These are phyloP conservation scores for Pseudomyrmex gracilis DNA, from an alignment of 1,140 invertebrate genomes.

Conservation along the genomic window DNA sequence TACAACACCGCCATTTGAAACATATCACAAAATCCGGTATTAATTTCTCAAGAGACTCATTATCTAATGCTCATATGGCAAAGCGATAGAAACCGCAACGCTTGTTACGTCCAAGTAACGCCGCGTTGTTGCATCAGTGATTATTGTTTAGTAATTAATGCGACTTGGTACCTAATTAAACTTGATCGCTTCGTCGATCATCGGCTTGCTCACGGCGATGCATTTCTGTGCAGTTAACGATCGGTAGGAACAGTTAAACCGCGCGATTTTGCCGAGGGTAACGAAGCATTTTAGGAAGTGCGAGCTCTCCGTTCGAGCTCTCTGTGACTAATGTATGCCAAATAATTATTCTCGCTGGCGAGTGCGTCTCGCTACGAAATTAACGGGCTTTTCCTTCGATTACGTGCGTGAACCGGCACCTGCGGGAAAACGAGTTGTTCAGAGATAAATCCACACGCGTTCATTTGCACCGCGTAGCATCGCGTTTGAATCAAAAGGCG, in stretches of 20 bases:
- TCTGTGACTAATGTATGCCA: constrained; percentile 55
- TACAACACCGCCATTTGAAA: background rate
- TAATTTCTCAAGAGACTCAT: constrained; percentile 18
- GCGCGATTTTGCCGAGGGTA: constrained; percentile 40
- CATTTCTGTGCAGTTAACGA: constrained; percentile 40
- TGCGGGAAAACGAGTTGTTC: background rate
- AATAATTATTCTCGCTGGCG: constrained; percentile 46
- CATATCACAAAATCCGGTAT: background rate
- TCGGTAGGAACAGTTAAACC: constrained; percentile 28
- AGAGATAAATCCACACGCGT: background rate
- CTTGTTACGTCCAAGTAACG: constrained; percentile 8
- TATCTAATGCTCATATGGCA: background rate
- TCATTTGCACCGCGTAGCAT: too few species aligned
- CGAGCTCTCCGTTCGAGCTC: constrained; percentile 31
- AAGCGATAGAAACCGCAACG: background rate
- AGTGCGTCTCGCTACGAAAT: constrained; percentile 15
- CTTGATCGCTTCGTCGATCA: constrained; percentile 50
- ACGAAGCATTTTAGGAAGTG: constrained; percentile 58
- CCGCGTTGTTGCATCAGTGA: constrained; percentile 33
- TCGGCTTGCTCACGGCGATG: constrained; percentile 30
- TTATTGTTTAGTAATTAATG: constrained; percentile 52
- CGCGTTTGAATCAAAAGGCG: background rate
- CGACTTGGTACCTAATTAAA: constrained; percentile 53
- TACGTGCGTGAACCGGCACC: background rate
- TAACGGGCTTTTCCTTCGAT: constrained; percentile 44